Evolutionary conservation across 2,113 vertebrate genomes (phyloP).

Genomic region (Taxidea taxus): DNA sequence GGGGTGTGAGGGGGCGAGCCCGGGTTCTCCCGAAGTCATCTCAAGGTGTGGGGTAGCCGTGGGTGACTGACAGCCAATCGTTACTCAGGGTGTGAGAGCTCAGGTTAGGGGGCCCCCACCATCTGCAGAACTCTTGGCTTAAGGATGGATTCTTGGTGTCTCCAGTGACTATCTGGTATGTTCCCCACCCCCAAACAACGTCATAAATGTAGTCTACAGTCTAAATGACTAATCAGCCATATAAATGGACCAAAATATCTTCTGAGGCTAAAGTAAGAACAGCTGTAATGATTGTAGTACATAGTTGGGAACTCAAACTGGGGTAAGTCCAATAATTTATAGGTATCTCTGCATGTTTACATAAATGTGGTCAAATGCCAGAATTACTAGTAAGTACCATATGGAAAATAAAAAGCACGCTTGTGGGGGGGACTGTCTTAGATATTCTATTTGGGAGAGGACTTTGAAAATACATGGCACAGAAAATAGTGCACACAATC

Average conservation of each 20-base stretch:
- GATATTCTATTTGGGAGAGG: slow-evolving; percentile 35
- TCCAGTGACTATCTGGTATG: not conserved
- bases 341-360: slow-evolving; percentile 66
- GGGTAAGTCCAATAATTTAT: slow-evolving; percentile 66
- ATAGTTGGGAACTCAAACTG: slow-evolving; percentile 58
- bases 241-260: slow-evolving; percentile 60
- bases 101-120: not conserved
- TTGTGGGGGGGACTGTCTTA: not conserved
- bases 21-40: not conserved
- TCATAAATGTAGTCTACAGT: slow-evolving; percentile 35
- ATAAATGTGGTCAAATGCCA: slow-evolving; percentile 66
- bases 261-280: slow-evolving; percentile 67
- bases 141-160: not conserved
- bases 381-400: slow-evolving; percentile 54
- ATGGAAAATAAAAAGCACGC: slow-evolving; percentile 63
- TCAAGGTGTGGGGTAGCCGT: not conserved
- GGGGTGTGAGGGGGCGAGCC: not conserved
- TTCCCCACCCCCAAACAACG: slow-evolving; percentile 37
- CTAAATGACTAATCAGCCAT: slow-evolving; percentile 62
- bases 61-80: not conserved
- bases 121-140: not conserved
- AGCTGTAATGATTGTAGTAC: slow-evolving; percentile 62
- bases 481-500: not conserved
- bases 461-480: not conserved
- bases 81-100: not conserved